A percentile compares a stretch with the other conserved stretches of the same genome.
phyloP scores from a whole-genome alignment of 2,888 invertebrate species.

The Sipunculus nudus region DNA sequence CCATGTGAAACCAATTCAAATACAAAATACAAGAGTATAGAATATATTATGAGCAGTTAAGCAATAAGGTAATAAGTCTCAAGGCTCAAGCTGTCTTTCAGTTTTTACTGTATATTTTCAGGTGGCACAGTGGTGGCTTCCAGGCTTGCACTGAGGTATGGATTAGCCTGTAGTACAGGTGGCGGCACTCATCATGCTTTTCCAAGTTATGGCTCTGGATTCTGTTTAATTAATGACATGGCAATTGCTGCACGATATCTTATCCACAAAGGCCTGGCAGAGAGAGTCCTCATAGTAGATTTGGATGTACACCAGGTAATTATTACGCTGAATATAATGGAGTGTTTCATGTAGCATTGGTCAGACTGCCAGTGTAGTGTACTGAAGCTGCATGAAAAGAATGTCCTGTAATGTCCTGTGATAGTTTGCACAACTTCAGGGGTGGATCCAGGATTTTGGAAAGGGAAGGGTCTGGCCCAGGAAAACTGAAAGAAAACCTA shows the following conservation, averaged over 20 bases:
- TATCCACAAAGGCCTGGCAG: slow-evolving; percentile 30
- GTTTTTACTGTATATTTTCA: no score
- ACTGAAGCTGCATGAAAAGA: no score
- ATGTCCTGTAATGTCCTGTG: no score
- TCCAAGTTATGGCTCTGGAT: slow-evolving; percentile 55
- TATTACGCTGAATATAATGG: no score
- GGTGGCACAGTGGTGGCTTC: slow-evolving; percentile 55
- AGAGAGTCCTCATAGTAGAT: slow-evolving; percentile 56
- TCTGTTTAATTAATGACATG: slow-evolving; percentile 60
- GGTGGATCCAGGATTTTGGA: no score
- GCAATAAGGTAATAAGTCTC: neutral
- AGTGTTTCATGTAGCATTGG: no score
- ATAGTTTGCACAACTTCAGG: no score
- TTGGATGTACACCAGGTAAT: slow-evolving; percentile 62
- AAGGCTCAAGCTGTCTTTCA: neutral
- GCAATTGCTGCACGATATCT: slow-evolving; percentile 51
- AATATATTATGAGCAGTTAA: no score
- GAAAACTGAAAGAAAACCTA: no score
- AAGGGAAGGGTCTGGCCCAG: no score
- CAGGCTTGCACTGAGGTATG: slow-evolving; percentile 46
- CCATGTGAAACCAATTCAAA: neutral
- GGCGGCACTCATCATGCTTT: slow-evolving; percentile 63
- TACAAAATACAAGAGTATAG: neutral
- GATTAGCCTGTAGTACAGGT: slow-evolving; percentile 58
- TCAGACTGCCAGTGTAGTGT: no score